phyloP scores from a whole-genome alignment of 2,888 invertebrate genomes.

The Parnassius orleans region DNA sequence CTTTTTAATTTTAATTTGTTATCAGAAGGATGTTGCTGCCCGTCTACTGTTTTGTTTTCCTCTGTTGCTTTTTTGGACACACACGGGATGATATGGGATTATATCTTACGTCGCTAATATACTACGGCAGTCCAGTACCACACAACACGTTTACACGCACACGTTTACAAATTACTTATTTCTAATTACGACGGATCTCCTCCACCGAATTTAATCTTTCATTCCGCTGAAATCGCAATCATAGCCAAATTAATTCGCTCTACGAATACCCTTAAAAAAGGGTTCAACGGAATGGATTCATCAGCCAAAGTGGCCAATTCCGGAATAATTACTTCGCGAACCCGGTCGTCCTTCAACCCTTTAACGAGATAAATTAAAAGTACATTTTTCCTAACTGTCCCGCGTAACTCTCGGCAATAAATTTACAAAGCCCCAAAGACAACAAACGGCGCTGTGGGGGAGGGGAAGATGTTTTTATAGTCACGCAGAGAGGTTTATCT shows the following conservation, averaged over 20 bases:
- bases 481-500: conserved; percentile 80
- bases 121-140: too few relatives aligned
- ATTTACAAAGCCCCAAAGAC: conserved; percentile 79
- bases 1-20: too few relatives aligned
- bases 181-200: conserved; percentile 36
- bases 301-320: conserved; percentile 80
- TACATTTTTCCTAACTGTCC: conserved; percentile 77
- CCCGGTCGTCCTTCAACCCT: conserved; percentile 79
- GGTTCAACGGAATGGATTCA: conserved; percentile 73
- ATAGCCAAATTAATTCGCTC: conserved; percentile 68
- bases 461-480: conserved; percentile 79
- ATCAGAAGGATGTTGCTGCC: too few relatives aligned
- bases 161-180: conserved; percentile 6
- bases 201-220: conserved; percentile 71
- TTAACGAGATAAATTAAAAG: conserved; percentile 82
- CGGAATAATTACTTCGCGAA: conserved; percentile 79
- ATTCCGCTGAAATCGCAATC: conserved; percentile 59
- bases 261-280: conserved; percentile 63
- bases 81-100: too few relatives aligned
- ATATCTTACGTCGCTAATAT: too few relatives aligned
- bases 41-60: too few relatives aligned
- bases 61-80: too few relatives aligned
- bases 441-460: conserved; percentile 69
- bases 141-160: not conserved
- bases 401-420: conserved; percentile 74